Evolutionary conservation across 2,113 vertebrate species (phyloP).

Genomic region (Tetrax tetrax): DNA sequence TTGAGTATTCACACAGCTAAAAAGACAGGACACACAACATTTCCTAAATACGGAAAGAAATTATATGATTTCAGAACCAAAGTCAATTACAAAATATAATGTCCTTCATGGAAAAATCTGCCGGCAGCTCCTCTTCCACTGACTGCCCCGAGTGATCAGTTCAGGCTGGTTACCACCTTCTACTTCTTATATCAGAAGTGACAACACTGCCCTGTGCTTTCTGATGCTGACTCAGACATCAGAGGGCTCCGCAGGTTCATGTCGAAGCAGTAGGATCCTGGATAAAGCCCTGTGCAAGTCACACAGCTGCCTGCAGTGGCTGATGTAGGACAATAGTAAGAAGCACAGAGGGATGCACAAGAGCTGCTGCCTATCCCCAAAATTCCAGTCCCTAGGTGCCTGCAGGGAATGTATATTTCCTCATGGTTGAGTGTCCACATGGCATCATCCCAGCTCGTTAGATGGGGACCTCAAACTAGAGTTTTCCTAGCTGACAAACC

Average conservation of each 20-base stretch:
- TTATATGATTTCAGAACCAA: background rate
- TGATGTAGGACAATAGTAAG: background rate
- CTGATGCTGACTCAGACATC: background rate
- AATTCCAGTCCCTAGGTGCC: background rate
- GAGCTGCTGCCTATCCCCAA: background rate
- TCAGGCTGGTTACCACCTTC: background rate
- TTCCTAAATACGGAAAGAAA: background rate
- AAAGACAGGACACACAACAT: background rate
- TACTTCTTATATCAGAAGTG: background rate
- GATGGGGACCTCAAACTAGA: background rate
- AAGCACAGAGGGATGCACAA: background rate
- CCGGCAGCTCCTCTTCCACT: background rate
- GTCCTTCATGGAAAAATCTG: background rate
- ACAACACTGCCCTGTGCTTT: fast-evolving
- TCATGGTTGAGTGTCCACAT: fast-evolving
- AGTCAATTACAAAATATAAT: background rate
- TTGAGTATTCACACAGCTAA: background rate
- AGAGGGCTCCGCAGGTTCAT: background rate
- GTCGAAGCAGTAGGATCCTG: background rate
- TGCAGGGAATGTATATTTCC: background rate
- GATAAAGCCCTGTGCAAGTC: background rate
- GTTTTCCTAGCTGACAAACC: background rate
- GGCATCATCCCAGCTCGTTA: background rate
- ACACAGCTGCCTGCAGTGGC: background rate
- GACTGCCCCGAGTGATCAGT: background rate